Conservation (phyloP, 2,888 invertebrate species). For the Augochlorella aurata region DNA sequence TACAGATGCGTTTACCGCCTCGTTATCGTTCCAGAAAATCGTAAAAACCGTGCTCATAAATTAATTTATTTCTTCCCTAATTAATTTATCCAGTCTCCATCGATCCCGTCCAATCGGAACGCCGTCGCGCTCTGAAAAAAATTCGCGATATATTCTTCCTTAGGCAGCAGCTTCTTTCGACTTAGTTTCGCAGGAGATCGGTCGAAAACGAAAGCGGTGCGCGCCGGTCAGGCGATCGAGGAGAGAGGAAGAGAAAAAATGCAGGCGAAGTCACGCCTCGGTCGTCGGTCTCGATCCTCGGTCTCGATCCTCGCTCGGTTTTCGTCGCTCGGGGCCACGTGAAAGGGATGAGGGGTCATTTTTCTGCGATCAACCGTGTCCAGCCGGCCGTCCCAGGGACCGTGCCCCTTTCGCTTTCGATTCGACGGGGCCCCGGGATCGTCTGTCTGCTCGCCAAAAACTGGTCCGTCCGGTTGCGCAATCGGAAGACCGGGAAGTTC, state of each 20-base stretch:
- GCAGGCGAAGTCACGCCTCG: constrained; percentile 34
- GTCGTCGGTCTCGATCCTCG: constrained; percentile 28
- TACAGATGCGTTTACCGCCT: too few relatives aligned
- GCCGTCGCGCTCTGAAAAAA: too few relatives aligned
- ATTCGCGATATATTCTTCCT: too few relatives aligned
- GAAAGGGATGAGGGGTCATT: constrained; percentile 38
- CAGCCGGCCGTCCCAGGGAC: neutral
- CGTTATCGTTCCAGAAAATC: too few relatives aligned
- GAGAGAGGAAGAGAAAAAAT: neutral
- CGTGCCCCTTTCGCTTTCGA: constrained; percentile 50
- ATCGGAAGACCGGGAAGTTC: constrained; percentile 74
- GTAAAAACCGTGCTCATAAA: too few relatives aligned
- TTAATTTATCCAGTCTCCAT: too few relatives aligned
- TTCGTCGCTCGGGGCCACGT: constrained; percentile 27
- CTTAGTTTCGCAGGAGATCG: too few relatives aligned
- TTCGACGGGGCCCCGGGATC: constrained; percentile 2
- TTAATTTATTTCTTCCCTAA: too few relatives aligned
- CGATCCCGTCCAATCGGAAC: too few relatives aligned
- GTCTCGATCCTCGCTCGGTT: neutral
- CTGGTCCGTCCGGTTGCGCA: constrained; percentile 72
- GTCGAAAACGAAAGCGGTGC: too few relatives aligned
- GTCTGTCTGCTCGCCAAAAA: constrained; percentile 68
- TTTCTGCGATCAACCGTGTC: constrained; percentile 1
- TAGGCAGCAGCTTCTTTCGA: too few relatives aligned
- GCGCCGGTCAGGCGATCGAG: too few relatives aligned